Percentiles rank a stretch among this genome's conserved stretches.
Evolutionary conservation across 2,113 vertebrate genomes (phyloP).

Genomic region (Cinclus cinclus): DNA sequence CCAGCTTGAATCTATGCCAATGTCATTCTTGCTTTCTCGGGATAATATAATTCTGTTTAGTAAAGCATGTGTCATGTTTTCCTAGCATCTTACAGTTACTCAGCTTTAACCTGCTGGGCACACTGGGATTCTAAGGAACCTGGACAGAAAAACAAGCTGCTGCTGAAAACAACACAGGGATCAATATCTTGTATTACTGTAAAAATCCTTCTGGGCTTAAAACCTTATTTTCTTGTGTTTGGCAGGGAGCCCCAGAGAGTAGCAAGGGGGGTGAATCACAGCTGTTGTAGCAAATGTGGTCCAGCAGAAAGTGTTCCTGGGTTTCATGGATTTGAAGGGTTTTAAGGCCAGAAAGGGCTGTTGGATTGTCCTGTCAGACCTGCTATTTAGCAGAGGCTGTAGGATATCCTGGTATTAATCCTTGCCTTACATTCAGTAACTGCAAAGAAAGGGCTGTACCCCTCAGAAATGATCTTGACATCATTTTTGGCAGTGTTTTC

Average conservation of each 20-base stretch:
- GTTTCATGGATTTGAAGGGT: background rate
- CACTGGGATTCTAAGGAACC: conserved; percentile 48
- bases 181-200: conserved; percentile 72
- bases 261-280: conserved; percentile 63
- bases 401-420: background rate
- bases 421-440: background rate
- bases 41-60: background rate
- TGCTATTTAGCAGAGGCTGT: background rate
- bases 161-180: conserved; percentile 44
- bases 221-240: conserved; percentile 74
- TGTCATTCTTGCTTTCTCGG: background rate
- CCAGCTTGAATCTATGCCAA: background rate
- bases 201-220: conserved; percentile 75
- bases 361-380: background rate
- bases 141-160: conserved; percentile 52
- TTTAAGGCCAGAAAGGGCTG: conserved; percentile 1
- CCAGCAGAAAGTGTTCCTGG: conserved; percentile 12
- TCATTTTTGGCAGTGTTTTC: background rate
- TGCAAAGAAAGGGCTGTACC: background rate
- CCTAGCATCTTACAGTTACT: conserved; percentile 49
- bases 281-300: conserved; percentile 49
- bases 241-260: conserved; percentile 58
- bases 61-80: conserved; percentile 18
- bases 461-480: background rate
- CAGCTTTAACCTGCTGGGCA: conserved; percentile 66